Evolutionary conservation across 1,140 invertebrate species (phyloP).

Genomic region (Calosoma granatense): DNA sequence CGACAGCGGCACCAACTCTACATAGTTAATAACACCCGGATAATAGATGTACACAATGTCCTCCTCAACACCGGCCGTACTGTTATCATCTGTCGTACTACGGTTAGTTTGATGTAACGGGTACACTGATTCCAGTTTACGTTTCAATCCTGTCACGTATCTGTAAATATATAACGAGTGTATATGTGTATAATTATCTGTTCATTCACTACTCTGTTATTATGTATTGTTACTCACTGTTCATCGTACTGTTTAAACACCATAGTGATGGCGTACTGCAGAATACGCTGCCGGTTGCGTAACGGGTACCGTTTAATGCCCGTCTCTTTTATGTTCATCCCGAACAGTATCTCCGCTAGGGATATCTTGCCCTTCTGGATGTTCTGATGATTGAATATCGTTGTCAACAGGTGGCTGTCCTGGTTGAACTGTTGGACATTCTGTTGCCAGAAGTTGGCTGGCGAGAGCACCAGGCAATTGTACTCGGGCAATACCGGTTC

Average conservation of each 20-base stretch:
- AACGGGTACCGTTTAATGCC: constrained; percentile 81
- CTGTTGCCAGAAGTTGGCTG: constrained; percentile 87
- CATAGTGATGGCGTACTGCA: constrained; percentile 85
- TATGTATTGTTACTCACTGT: too few species aligned
- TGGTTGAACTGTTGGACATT: constrained; percentile 64
- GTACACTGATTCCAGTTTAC: constrained; percentile 59
- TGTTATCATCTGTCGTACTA: not conserved
- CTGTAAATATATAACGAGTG: constrained; percentile 41
- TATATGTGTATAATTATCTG: too few species aligned
- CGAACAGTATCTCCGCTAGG: constrained; percentile 84
- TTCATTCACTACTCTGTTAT: too few species aligned
- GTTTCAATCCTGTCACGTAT: constrained; percentile 63
- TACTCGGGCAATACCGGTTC: constrained; percentile 71
- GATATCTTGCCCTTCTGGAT: constrained; percentile 69
- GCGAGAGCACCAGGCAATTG: constrained; percentile 84
- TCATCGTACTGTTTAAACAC: constrained; percentile 72
- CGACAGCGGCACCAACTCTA: constrained; percentile 74
- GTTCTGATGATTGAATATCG: constrained; percentile 73
- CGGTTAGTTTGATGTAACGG: constrained; percentile 44
- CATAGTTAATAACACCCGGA: constrained; percentile 76
- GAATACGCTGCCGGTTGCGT: constrained; percentile 65
- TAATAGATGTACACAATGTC: constrained; percentile 70
- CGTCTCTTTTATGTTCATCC: constrained; percentile 79
- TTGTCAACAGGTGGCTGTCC: constrained; percentile 67
- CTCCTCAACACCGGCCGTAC: constrained; percentile 28